phyloP scores from a whole-genome alignment of 2,888 invertebrate species.

The Chrysotoxum bicinctum region DNA sequence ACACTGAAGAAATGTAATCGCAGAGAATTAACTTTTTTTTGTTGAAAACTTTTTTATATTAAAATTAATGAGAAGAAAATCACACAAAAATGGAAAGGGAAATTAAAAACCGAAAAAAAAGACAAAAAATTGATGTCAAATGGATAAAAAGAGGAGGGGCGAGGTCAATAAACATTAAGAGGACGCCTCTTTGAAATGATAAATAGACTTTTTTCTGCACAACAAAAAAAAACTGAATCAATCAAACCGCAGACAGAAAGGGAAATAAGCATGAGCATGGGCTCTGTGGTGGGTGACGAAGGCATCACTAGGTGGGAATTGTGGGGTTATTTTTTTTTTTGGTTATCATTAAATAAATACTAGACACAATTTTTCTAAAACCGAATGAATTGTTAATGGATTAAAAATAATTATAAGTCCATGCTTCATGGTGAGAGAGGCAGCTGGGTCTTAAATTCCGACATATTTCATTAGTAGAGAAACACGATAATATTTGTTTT shows the following conservation, averaged over 20 bases:
- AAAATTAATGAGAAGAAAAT: constrained; percentile 61
- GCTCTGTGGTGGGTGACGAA: constrained; percentile 16
- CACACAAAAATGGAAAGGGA: constrained; percentile 26
- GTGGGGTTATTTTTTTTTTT: neutral
- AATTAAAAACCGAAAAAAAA: neutral
- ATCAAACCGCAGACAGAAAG: constrained; percentile 25
- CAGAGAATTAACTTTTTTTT: constrained; percentile 42
- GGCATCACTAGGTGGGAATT: neutral
- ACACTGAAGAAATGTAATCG: constrained; percentile 30
- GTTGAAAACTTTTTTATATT: constrained; percentile 20
- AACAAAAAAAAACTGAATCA: constrained; percentile 10
- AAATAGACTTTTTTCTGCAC: constrained; percentile 6
- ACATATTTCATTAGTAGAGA: too few species aligned
- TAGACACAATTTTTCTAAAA: neutral
- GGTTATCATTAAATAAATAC: neutral
- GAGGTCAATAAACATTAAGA: constrained; percentile 40
- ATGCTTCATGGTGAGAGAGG: neutral
- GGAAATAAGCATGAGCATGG: neutral
- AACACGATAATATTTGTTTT: too few species aligned
- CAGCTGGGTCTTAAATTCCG: neutral
- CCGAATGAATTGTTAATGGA: neutral
- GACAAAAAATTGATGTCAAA: constrained; percentile 7
- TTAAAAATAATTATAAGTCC: neutral
- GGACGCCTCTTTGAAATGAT: constrained; percentile 34
- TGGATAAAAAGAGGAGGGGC: neutral